A percentile compares a stretch with the other conserved stretches of the same genome.
phyloP scores from a whole-genome alignment of 2,888 invertebrate genomes.

The Cistogaster globosa region DNA sequence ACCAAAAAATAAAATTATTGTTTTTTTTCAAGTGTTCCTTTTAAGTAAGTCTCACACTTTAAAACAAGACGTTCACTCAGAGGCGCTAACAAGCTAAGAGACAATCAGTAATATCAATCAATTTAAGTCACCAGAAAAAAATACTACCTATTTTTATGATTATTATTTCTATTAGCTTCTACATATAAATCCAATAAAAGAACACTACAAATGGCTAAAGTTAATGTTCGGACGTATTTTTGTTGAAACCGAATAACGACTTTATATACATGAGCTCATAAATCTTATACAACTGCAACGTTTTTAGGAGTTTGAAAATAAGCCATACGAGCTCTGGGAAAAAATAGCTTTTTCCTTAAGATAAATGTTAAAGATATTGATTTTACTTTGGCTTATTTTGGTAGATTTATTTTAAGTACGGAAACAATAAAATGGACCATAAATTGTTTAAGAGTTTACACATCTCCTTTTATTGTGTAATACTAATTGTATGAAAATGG shows the following conservation, averaged over 20 bases:
- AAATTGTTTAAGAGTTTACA: slow-evolving; percentile 1
- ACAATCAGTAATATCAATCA: slow-evolving; percentile 23
- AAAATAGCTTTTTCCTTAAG: background rate
- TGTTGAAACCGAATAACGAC: slow-evolving; percentile 17
- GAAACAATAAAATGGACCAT: background rate
- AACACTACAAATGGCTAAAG: slow-evolving; percentile 10
- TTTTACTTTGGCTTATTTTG: background rate
- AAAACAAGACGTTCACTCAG: too few relatives aligned
- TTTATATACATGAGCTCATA: slow-evolving; percentile 17
- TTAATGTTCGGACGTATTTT: background rate
- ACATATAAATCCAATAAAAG: slow-evolving; percentile 38
- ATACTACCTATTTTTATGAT: background rate
- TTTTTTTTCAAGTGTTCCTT: too few relatives aligned
- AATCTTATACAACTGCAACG: slow-evolving; percentile 1
- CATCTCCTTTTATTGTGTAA: too few relatives aligned
- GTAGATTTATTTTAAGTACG: background rate
- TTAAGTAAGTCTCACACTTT: slow-evolving; percentile 17
- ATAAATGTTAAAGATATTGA: slow-evolving; percentile 9
- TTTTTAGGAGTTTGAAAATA: background rate
- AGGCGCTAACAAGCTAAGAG: too few relatives aligned
- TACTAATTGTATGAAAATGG: too few relatives aligned
- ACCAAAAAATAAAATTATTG: too few relatives aligned
- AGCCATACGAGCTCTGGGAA: too few relatives aligned
- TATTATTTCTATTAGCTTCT: too few relatives aligned
- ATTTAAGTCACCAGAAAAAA: slow-evolving; percentile 62